Evolutionary conservation across 2,113 vertebrate species (phyloP).

Genomic region (Orycteropus afer): DNA sequence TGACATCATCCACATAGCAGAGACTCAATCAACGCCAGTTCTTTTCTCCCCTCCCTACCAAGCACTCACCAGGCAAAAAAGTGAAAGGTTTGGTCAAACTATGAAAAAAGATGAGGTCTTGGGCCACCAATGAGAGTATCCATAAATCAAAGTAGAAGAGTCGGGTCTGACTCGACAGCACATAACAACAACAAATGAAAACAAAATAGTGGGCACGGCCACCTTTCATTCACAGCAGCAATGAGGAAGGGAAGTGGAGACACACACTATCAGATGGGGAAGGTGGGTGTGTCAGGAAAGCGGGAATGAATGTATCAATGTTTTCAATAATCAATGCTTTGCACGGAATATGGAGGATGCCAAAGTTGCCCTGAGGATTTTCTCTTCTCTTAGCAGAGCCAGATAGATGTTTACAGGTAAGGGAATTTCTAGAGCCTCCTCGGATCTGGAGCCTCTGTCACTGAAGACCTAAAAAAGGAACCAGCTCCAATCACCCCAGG

Average conservation of each 20-base stretch:
- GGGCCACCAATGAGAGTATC: fast-evolving
- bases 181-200: neutral
- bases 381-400: neutral
- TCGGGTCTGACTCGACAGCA: too few relatives aligned
- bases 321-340: neutral
- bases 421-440: neutral
- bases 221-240: too few relatives aligned
- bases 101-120: neutral
- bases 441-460: neutral
- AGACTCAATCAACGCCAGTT: neutral
- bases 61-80: neutral
- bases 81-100: neutral
- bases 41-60: neutral
- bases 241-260: neutral
- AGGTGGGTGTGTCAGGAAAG: neutral
- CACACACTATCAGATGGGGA: neutral
- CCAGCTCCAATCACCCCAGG: neutral
- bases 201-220: neutral
- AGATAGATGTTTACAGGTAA: neutral
- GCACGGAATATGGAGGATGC: fast-evolving
- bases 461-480: neutral
- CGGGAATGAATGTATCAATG: fast-evolving
- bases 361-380: fast-evolving
- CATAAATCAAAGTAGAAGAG: neutral
- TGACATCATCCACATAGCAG: fast-evolving